Evolutionary conservation across 2,113 vertebrate genomes (phyloP), one percentile per base, ranked within the genome.

Genomic region (Microtus ochrogaster): DNA sequence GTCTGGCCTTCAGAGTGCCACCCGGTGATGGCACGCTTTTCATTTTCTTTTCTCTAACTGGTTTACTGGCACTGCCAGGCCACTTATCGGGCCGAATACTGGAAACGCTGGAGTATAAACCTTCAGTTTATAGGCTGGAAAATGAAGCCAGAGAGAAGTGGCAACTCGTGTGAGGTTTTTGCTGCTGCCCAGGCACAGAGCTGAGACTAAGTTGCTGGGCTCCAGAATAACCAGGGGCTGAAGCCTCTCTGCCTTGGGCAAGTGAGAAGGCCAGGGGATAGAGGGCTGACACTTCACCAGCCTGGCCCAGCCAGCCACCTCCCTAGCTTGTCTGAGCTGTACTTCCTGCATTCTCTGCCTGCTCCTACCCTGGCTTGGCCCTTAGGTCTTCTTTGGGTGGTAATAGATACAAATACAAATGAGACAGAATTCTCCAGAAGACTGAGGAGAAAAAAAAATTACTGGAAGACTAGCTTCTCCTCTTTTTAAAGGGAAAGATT

Each of bases 71-170:
- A 28, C 65, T 44, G 58, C 73, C 73, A 52, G 72, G 89, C 85
- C 84, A 63, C 61, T 33, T 22, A 39, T 24, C 78, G 52, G 85
- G n/a, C 89, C 13, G 36, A 47, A 83, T 92, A 30, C 74, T 94
- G 83, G 87, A 94, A 95, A 61, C 78, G n/a, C 47, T 78, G 12
- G 11, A 14, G 12, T 63, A 81, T 79, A 86, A 83, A 89, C 89
- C 85, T 97, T 95, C 55, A 52, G 94, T 94, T 93, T 95, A 73
- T 26, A 47, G 55, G 14, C 55, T 94, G 68, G 66, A 61, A 92
- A 47, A 77, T 47, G 90, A 89, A 90, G 66, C 74, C 76, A 63
- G 52, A 82, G 73, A 94, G 74, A 83, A 44, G 92, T 5, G 81
- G 41, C 41, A 24, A 74, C 72, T 92, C 70, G 41, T 76, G 21